Evolutionary conservation across 2,888 invertebrate genomes (phyloP).

Genomic region (Mesorhabditis spiculigera): DNA sequence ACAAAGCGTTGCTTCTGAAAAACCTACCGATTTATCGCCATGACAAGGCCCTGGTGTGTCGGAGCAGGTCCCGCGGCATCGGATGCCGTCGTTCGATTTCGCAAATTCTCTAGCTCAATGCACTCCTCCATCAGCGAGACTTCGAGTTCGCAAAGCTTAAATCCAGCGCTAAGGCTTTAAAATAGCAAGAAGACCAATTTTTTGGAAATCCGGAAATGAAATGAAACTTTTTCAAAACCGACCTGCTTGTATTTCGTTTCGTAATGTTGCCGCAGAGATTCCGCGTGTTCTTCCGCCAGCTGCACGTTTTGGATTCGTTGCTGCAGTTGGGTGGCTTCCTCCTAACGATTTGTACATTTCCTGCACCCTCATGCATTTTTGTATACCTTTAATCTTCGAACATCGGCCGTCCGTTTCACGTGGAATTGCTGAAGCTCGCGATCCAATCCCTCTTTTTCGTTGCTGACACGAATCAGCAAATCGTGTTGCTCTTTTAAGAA

Average conservation of each 20-base stretch:
- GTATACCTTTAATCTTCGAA: constrained; percentile 10
- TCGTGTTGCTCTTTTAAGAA: constrained; percentile 50
- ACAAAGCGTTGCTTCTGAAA: not conserved
- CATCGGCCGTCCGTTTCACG: constrained; percentile 30
- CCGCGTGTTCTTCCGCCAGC: constrained; percentile 28
- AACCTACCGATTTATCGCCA: not conserved
- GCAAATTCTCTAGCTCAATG: constrained; percentile 30
- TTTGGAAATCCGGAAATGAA: too few relatives aligned
- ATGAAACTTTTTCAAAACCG: too few relatives aligned
- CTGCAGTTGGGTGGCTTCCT: constrained; percentile 46
- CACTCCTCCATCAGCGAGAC: constrained; percentile 35
- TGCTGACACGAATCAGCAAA: constrained; percentile 45
- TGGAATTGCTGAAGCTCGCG: constrained; percentile 25
- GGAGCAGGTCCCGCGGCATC: too few relatives aligned
- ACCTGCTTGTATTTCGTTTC: constrained; percentile 34
- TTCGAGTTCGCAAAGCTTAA: constrained; percentile 36
- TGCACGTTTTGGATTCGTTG: constrained; percentile 36
- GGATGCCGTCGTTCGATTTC: constrained; percentile 13
- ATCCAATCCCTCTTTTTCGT: constrained; percentile 42
- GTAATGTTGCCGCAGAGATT: constrained; percentile 24
- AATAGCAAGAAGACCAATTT: too few relatives aligned
- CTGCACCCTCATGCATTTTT: not conserved
- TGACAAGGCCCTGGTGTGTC: not conserved
- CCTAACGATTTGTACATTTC: constrained; percentile 13
- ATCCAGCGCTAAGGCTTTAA: not conserved